Conservation (phyloP, 2,888 invertebrate species). For the Teinopalpus imperialis region DNA sequence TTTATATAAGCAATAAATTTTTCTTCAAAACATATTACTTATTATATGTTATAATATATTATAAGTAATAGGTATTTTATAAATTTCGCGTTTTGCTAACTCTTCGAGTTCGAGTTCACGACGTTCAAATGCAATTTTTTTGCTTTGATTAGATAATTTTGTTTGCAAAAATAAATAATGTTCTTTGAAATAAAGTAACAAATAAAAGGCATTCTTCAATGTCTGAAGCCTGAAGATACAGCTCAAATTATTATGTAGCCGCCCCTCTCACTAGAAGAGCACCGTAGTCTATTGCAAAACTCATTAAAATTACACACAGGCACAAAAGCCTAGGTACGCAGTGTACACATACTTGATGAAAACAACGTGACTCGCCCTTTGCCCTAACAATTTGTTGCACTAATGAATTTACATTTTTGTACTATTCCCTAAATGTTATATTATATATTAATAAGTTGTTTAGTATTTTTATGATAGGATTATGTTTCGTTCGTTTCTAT, state of each 20-base stretch:
- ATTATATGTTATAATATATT: too few species aligned
- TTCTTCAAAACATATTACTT: too few species aligned
- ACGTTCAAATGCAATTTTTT: too few species aligned
- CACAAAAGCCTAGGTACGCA: constrained; percentile 45
- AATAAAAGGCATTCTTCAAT: too few species aligned
- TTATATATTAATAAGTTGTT: not conserved
- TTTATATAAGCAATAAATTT: too few species aligned
- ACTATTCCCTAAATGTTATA: not conserved
- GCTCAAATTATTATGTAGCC: constrained; percentile 32
- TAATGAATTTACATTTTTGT: constrained; percentile 28
- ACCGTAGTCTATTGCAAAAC: constrained; percentile 67
- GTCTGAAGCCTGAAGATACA: not conserved
- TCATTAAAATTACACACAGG: constrained; percentile 76
- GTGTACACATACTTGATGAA: constrained; percentile 31
- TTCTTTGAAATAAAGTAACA: too few species aligned
- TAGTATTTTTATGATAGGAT: constrained; percentile 7
- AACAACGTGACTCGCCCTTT: constrained; percentile 29
- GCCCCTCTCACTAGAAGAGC: constrained; percentile 61
- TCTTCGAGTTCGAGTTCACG: too few species aligned
- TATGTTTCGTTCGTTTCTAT: too few species aligned
- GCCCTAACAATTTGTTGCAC: constrained; percentile 24
- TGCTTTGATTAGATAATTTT: too few species aligned
- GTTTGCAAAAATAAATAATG: too few species aligned
- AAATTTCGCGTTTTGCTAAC: too few species aligned
- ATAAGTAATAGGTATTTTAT: too few species aligned